phyloP scores from a whole-genome alignment of 2,113 vertebrate species.

The Scytalopus superciliaris region DNA sequence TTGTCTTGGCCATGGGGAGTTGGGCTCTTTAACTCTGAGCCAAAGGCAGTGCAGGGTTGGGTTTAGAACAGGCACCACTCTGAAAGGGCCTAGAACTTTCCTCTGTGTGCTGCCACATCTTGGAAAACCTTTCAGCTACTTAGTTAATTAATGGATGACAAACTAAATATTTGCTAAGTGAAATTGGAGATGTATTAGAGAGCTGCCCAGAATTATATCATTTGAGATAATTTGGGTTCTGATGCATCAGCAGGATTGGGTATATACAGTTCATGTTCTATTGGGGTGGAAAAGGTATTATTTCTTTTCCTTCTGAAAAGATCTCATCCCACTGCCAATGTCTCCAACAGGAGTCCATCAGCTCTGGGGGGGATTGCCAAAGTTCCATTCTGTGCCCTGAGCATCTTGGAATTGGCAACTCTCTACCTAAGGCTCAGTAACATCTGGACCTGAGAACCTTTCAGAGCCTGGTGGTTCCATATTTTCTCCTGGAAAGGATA shows the following conservation, averaged over 20 bases:
- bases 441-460: neutral
- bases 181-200: neutral
- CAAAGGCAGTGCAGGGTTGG: neutral
- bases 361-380: neutral
- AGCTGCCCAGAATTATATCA: neutral
- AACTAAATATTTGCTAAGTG: constrained; percentile 37
- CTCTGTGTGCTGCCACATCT: neutral
- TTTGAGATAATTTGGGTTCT: neutral
- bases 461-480: neutral
- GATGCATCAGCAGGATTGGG: neutral
- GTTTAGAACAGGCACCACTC: constrained; percentile 22
- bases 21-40: neutral
- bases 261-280: neutral
- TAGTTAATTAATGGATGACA: constrained; percentile 49
- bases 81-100: constrained; percentile 10
- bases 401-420: neutral
- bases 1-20: neutral
- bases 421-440: rapidly evolving
- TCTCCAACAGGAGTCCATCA: neutral
- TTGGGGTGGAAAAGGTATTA: neutral
- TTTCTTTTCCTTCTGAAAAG: neutral
- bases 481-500: neutral
- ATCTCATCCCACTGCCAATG: neutral
- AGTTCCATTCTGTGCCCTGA: neutral
- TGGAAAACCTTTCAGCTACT: neutral